phyloP scores from a whole-genome alignment of 2,113 vertebrate species.

The Dryoscopus gambensis region DNA sequence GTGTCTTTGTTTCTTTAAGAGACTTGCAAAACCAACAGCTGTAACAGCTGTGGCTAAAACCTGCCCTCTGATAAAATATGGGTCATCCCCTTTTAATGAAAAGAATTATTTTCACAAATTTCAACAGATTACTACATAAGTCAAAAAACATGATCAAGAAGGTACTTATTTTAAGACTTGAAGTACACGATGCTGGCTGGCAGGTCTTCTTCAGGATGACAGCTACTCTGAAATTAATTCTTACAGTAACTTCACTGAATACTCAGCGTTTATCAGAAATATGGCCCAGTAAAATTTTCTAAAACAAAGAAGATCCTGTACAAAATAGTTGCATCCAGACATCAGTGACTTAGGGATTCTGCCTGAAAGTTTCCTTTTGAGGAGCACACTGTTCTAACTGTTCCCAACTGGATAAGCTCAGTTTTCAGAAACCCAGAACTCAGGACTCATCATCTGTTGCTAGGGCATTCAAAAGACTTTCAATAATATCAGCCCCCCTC shows the following conservation, averaged over 20 bases:
- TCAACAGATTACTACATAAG: background rate
- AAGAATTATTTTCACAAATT: background rate
- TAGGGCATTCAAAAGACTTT: background rate
- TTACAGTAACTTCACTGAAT: background rate
- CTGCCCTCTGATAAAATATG: background rate
- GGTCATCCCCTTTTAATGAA: no score
- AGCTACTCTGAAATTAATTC: background rate
- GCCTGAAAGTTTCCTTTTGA: background rate
- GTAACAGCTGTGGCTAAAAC: background rate
- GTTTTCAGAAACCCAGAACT: background rate
- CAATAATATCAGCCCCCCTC: background rate
- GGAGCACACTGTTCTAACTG: background rate
- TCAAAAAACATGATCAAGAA: background rate
- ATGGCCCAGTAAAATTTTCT: background rate
- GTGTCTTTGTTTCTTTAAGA: background rate
- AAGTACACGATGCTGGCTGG: background rate
- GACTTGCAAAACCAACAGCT: background rate
- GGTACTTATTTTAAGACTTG: background rate
- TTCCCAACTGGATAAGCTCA: background rate
- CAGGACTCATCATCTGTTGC: background rate
- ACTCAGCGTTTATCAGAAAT: background rate
- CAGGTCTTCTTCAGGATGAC: background rate
- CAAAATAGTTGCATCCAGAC: background rate
- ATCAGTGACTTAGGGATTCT: background rate
- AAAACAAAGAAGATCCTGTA: no score